A percentile compares a stretch with the other conserved stretches of the same genome.
These are phyloP conservation scores for Melipona bicolor DNA, from an alignment of 2,888 invertebrate species.

Conservation along the genomic window DNA sequence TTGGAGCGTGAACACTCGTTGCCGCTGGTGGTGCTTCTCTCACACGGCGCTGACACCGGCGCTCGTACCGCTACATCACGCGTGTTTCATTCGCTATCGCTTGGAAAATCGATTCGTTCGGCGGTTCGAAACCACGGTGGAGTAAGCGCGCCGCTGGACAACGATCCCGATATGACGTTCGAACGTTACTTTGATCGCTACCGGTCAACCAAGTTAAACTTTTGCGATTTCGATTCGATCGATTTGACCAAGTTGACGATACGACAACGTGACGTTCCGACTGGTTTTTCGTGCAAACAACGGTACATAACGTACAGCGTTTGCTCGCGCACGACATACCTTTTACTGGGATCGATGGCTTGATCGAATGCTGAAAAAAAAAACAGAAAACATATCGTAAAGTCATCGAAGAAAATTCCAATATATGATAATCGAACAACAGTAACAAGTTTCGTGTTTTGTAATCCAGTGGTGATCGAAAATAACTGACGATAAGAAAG, in stretches of 20 bases:
- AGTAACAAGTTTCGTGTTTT: conserved; percentile 33
- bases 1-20: conserved; percentile 49
- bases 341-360: conserved; percentile 83
- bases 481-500: neutral
- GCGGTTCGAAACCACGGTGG: neutral
- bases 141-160: neutral
- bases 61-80: neutral
- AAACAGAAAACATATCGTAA: conserved; percentile 46
- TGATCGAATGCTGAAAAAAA: conserved; percentile 79
- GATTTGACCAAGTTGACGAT: neutral
- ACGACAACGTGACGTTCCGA: neutral
- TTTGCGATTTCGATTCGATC: neutral
- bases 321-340: conserved; percentile 71
- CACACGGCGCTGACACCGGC: neutral
- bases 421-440: conserved; percentile 57
- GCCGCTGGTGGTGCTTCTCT: neutral
- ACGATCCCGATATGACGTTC: neutral
- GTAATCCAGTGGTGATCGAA: conserved; percentile 1
- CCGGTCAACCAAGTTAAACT: neutral
- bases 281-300: neutral
- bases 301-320: neutral
- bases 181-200: neutral
- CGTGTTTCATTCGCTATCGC: neutral
- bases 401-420: conserved; percentile 20
- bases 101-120: conserved; percentile 48